Conservation (phyloP, 1,140 invertebrate species). For the Drosophila melanogaster region Release_6_plus_ISO1_MT NT_033777.3:20063501-20064000, state of each 20-base stretch:
- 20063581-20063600: conserved; percentile 42
- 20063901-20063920: conserved; percentile 72
- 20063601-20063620: conserved; percentile 38
- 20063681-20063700: conserved; percentile 69
- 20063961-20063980: conserved; percentile 50
- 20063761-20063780: conserved; percentile 38
- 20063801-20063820: conserved; percentile 37
- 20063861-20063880: conserved; percentile 35
- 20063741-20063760: conserved; percentile 32
- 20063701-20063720: conserved; percentile 66
- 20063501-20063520: conserved; percentile 13
- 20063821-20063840: conserved; percentile 46
- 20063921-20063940: conserved; percentile 67
- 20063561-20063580: conserved; percentile 23
- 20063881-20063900: conserved; percentile 64
- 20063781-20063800: conserved; percentile 38
- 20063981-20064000: conserved; percentile 25
- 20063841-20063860: background rate
- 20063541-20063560: conserved; percentile 27
- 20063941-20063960: conserved; percentile 75
- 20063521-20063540: background rate
- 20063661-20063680: conserved; percentile 52
- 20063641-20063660: conserved; percentile 43
- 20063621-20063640: conserved; percentile 17
- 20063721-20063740: conserved; percentile 27